Evolutionary conservation across 2,113 vertebrate genomes (phyloP).

Genomic region (Psammodynastes pulverulentus): DNA sequence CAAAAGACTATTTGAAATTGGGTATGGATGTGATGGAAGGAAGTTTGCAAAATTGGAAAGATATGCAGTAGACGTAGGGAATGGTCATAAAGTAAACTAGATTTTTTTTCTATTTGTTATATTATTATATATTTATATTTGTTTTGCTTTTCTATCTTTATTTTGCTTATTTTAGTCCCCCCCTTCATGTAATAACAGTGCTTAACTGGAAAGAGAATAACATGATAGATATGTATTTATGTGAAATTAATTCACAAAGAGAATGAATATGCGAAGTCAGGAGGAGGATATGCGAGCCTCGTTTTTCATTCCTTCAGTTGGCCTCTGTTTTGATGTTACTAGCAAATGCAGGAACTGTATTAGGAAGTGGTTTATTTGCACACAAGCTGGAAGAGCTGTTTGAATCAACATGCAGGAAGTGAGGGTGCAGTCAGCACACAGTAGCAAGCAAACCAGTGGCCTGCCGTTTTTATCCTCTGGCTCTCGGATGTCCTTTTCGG

Average conservation of each 20-base stretch:
- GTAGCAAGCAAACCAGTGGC: background rate
- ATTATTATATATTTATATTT: background rate
- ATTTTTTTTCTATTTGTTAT: background rate
- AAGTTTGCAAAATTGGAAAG: background rate
- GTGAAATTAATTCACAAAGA: background rate
- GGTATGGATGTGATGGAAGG: background rate
- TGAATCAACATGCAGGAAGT: constrained; percentile 24
- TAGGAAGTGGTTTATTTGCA: constrained; percentile 38
- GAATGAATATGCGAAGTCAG: background rate
- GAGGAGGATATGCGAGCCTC: background rate
- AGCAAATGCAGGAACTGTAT: constrained; percentile 30
- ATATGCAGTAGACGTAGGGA: background rate
- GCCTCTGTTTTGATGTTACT: constrained; percentile 8
- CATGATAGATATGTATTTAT: background rate
- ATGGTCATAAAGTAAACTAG: background rate
- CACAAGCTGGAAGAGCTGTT: constrained; percentile 17
- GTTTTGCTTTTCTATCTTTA: background rate
- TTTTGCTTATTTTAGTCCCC: background rate
- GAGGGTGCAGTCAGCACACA: constrained; percentile 23
- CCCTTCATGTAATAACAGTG: background rate
- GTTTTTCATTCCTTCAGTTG: background rate
- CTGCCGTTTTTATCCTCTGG: background rate
- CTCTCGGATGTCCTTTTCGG: constrained; percentile 18
- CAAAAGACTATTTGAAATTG: background rate
- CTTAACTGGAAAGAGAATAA: background rate